Conservation (phyloP, 2,888 invertebrate species). For the Allolobophora icterica region DNA sequence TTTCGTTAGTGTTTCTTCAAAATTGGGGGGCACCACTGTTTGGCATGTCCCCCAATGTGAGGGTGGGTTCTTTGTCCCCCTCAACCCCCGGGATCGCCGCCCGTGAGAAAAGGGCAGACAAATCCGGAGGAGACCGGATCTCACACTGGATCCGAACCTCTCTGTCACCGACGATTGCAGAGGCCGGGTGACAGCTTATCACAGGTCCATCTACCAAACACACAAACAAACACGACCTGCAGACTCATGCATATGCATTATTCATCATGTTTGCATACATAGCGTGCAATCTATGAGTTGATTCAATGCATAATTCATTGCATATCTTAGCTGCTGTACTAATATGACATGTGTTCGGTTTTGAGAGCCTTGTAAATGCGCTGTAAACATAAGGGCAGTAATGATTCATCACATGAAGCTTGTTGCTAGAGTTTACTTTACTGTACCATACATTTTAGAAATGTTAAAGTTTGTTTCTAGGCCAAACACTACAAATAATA, state of each 20-base stretch:
- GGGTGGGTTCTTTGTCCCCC: no score
- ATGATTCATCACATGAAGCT: not conserved
- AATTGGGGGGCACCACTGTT: no score
- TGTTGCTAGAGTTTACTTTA: no score
- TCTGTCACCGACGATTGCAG: conserved; percentile 13
- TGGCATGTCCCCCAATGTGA: no score
- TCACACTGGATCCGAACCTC: conserved; percentile 29
- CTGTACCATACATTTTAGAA: not conserved
- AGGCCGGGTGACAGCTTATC: not conserved
- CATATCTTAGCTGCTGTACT: no score
- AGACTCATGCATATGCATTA: not conserved
- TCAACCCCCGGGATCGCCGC: no score
- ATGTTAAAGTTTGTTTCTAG: not conserved
- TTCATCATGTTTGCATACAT: not conserved
- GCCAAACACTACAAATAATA: no score
- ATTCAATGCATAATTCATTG: no score
- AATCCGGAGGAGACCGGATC: conserved; percentile 30
- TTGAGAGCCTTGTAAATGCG: no score
- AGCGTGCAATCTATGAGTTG: not conserved
- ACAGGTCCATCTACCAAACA: not conserved
- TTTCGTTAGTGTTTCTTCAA: no score
- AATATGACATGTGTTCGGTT: no score
- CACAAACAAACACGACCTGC: not conserved
- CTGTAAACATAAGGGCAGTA: no score
- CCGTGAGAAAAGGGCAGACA: conserved; percentile 29